phyloP scores from a whole-genome alignment of 2,113 vertebrate genomes.

The Pedetes capensis region DNA sequence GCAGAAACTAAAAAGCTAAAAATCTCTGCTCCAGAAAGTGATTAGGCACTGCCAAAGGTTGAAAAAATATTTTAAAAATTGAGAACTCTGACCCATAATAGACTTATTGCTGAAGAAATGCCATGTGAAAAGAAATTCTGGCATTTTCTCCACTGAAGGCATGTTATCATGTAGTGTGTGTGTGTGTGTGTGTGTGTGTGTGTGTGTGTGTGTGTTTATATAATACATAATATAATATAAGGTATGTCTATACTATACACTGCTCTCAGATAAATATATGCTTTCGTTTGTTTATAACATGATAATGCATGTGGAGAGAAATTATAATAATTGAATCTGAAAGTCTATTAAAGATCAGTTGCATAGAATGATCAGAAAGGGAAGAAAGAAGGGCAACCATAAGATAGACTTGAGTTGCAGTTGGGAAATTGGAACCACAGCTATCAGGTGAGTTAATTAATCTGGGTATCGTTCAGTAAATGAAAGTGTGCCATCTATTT shows the following conservation, averaged over 20 bases:
- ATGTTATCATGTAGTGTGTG: fast-evolving
- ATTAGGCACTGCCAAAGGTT: conserved; percentile 61
- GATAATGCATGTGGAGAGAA: not conserved
- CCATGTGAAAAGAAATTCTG: not conserved
- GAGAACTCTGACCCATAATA: not conserved
- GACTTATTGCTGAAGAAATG: conserved; percentile 35
- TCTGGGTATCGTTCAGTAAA: conserved; percentile 85
- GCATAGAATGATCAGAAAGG: conserved; percentile 47
- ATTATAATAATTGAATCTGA: conserved; percentile 49
- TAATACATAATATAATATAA: not conserved
- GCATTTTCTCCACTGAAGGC: not conserved
- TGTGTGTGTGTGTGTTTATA: too few relatives aligned
- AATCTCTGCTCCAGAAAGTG: conserved; percentile 48
- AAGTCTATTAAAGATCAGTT: conserved; percentile 49
- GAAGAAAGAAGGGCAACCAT: conserved; percentile 53
- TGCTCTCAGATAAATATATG: not conserved
- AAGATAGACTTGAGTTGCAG: conserved; percentile 69
- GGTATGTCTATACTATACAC: not conserved
- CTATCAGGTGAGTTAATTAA: conserved; percentile 87
- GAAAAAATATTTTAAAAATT: conserved; percentile 54
- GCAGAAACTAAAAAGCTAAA: conserved; percentile 72
- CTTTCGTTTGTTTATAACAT: conserved; percentile 9
- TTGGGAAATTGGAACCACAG: conserved; percentile 82
- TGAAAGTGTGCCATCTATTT: conserved; percentile 86
- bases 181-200: not conserved